Percentiles rank a stretch among this genome's conserved stretches.
Evolutionary conservation across 92 coral and sea anemone genomes (phyloP).

Genomic region (Desmophyllum pertusum): DNA sequence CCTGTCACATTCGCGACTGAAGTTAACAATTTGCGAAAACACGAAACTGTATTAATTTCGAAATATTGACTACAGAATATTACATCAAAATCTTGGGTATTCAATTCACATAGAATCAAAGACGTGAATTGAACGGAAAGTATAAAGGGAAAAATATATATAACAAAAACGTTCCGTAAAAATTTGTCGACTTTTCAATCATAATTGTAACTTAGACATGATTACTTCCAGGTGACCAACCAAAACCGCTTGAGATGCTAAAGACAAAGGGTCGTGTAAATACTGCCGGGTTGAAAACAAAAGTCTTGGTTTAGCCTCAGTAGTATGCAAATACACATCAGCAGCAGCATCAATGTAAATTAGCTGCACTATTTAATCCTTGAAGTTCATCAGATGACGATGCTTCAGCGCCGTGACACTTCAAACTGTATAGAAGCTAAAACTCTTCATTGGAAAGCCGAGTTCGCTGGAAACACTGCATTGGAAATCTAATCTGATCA

Average conservation of each 20-base stretch:
- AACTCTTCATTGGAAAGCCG: neutral
- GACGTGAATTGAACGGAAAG: neutral
- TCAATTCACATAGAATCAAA: neutral
- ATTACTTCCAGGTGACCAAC: constrained; percentile 7
- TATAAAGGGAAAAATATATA: neutral
- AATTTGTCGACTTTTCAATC: neutral
- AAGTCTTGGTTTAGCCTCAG: constrained; percentile 1
- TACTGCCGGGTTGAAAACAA: constrained; percentile 20
- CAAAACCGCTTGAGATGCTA: neutral
- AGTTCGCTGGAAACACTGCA: neutral
- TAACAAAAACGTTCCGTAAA: neutral
- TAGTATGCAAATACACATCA: constrained; percentile 22
- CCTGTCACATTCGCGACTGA: neutral
- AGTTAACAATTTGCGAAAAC: neutral
- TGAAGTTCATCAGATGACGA: constrained; percentile 11
- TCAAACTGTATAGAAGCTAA: neutral
- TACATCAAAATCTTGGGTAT: neutral
- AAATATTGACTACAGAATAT: neutral
- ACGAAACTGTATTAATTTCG: neutral
- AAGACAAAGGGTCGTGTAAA: constrained; percentile 22
- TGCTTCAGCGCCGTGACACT: neutral
- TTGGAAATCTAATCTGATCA: neutral
- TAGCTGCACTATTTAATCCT: neutral
- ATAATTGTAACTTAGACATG: constrained; percentile 6
- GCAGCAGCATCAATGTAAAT: constrained; percentile 13